These are phyloP conservation scores for Parnassius orleans DNA, from an alignment of 2,888 invertebrate genomes.

Conservation along the genomic window DNA sequence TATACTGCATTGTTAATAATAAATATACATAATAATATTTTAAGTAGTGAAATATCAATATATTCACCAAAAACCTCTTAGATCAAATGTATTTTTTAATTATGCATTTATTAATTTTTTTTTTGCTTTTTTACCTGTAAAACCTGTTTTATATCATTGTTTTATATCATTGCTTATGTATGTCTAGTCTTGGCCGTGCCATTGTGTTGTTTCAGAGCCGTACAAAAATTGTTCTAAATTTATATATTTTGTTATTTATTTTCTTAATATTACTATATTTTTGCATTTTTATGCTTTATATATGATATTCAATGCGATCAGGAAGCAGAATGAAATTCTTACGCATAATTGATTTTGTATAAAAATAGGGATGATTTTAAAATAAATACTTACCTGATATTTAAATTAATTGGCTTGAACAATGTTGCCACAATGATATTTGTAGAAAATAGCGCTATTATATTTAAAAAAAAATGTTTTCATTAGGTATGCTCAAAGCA, in stretches of 20 bases:
- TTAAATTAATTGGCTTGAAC: neutral
- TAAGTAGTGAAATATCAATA: neutral
- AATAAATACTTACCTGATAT: no score
- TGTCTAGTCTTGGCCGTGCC: constrained; percentile 15
- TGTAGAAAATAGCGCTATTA: neutral
- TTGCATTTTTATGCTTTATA: no score
- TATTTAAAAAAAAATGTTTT: neutral
- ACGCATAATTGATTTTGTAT: no score
- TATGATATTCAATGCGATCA: no score
- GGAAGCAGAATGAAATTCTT: no score
- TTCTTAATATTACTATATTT: neutral
- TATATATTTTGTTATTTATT: constrained; percentile 5
- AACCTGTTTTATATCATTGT: neutral
- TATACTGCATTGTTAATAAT: no score
- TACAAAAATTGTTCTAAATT: neutral
- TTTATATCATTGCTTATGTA: neutral
- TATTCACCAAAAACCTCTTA: neutral
- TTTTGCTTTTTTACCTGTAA: neutral
- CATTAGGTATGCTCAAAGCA: constrained; percentile 5
- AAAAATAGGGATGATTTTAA: neutral
- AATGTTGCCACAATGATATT: neutral
- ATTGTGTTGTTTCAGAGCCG: neutral
- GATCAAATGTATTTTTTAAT: neutral
- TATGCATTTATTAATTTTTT: neutral
- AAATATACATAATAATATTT: no score